phyloP scores from a whole-genome alignment of 2,113 vertebrate genomes.

The Varanus salvator region DNA sequence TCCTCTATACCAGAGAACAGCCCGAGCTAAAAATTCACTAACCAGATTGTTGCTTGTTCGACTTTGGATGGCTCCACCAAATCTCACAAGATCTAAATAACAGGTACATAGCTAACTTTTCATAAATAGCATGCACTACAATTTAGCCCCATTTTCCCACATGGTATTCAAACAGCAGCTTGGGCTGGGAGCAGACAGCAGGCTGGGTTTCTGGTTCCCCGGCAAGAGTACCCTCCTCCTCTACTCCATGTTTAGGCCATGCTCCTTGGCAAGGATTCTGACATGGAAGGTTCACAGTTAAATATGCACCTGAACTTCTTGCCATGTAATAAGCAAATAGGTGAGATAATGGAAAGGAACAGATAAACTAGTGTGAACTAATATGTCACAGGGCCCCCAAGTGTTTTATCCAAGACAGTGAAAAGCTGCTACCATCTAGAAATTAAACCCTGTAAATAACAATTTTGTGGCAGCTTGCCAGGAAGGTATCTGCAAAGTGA shows the following conservation, averaged over 20 bases:
- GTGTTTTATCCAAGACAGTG: not conserved
- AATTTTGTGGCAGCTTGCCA: slow-evolving; percentile 10
- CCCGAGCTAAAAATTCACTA: not conserved
- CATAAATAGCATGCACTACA: not conserved
- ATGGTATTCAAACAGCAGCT: too few relatives aligned
- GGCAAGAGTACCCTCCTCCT: not conserved
- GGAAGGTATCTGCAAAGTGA: slow-evolving; percentile 9
- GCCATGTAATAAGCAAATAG: not conserved
- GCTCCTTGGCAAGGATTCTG: slow-evolving; percentile 50
- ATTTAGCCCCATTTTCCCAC: not conserved
- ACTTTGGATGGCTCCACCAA: not conserved
- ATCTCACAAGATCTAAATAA: not conserved
- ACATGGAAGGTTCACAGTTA: slow-evolving; percentile 53
- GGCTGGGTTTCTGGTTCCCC: not conserved
- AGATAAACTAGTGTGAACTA: slow-evolving; percentile 39
- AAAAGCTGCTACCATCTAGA: not conserved
- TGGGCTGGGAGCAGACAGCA: too few relatives aligned
- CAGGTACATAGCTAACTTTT: not conserved
- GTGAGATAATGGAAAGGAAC: not conserved
- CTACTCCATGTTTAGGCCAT: not conserved
- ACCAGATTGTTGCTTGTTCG: not conserved
- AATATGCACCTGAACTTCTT: slow-evolving; percentile 44
- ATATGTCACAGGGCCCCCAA: not conserved
- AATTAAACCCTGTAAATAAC: slow-evolving; percentile 6
- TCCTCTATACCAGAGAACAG: not conserved